Evolutionary conservation across 2,797 vertebrate species (phyloP), one percentile per base, ranked within the genome.

Genomic region (Pogonophryne albipinna): DNA sequence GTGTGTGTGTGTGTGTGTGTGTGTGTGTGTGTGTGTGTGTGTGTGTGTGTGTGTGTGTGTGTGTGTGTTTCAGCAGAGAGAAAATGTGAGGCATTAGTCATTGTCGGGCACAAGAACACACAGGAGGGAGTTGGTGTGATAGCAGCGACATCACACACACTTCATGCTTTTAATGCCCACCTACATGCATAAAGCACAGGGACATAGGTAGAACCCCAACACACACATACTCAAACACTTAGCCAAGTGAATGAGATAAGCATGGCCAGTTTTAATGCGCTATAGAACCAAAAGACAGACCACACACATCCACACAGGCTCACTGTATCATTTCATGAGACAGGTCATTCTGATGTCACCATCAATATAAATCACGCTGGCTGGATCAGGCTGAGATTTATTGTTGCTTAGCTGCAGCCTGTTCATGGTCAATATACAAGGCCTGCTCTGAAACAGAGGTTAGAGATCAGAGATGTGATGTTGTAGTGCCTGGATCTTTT

Each of bases 371-470:
- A 77, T 79, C 71, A 64, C 15, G 38, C 60, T 69, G 73, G 68
- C 76, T 74, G 78, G 75, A 86, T 89, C 71, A 78, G 59, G 79
- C 74, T 59, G 65, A 77, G 57, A 89, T 90, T 87, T 85, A 82
- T 77, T 63, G 73, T 58, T 73, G 56, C 78, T 47, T 51, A 49
- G 55, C 61, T 52, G n/a, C 38, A 34, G 42, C 50, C 38, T 70
- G 57, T 55, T 68, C 49, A 61, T 20, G 50, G 63, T 65, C 66
- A 52, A 80, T 86, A 84, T 85, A 78, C 70, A 52, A 78, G 73
- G 66, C 11, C 73, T 71, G 19, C 41, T 72, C 14, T 72, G 31
- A 76, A 72, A 73, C 71, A 73, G 50, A 68, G 65, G 42, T 56
- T 63, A 59, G 14, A 76, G 46, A 78, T 71, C 23, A 79, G 42